Evolutionary conservation across 2,888 invertebrate genomes (phyloP), one percentile per base, ranked within the genome.

Genomic region (Acanthacorydalis orientalis): DNA sequence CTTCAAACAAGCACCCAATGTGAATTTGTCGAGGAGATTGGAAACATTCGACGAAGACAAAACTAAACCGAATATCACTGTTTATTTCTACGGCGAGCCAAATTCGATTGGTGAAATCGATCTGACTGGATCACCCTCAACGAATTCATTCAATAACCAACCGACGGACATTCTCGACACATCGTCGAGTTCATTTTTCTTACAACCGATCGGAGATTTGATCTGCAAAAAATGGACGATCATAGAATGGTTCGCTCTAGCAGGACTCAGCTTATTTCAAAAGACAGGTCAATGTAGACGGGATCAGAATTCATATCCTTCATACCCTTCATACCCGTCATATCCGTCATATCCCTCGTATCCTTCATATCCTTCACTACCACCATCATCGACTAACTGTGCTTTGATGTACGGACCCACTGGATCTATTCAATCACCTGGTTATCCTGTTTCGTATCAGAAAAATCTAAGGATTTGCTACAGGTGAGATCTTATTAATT

Each of bases 381-480:
- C 43, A 7, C 16, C 39, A 8, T 15, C 7, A 4, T 34, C 31
- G 12, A 40, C 38, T 8, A 57, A 58, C 45, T 68, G 68, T 54
- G 52, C 60, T 31, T 57, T 61, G 32, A 51, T 68, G 16, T 53
- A 56, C 48, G 57, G 56, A 11, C 40, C 51, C 10, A 57, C 59
- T 49, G 72, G 70, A n/a, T 59, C 59, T 41, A 57, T 72, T 34
- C 60, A 60, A 37, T 68, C 67, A 47, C 67, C 68, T 2, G 61
- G 62, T 37, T 70, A 69, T 59, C 71, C 71, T 2, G 58, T 57
- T 47, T 59, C 55, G 50, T 71, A 72, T 57, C 64, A 66, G 1
- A 56, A 57, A 48, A 65, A 68, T 53, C 49, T 64, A 39, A 61
- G 64, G 48, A 53, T 61, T 43, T 72, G 71, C 52, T 71, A 68